Evolutionary conservation across 2,113 vertebrate genomes (phyloP).

Genomic region (Pygathrix nemaeus): DNA sequence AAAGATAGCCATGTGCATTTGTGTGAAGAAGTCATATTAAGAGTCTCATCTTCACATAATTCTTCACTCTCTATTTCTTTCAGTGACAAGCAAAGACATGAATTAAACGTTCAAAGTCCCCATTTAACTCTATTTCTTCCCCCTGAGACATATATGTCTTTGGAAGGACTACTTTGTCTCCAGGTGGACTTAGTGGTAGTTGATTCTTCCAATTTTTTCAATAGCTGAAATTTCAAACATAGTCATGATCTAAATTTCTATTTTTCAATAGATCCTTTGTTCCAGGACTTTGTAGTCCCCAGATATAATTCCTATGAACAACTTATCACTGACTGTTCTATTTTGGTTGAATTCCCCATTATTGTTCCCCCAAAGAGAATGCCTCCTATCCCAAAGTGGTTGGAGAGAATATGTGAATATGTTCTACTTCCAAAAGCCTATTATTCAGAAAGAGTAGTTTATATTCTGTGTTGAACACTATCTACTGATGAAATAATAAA

Average conservation of each 20-base stretch:
- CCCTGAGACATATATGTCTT: background rate
- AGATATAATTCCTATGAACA: background rate
- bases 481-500: background rate
- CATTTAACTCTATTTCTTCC: background rate
- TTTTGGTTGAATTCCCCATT: background rate
- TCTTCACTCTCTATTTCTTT: background rate
- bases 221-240: background rate
- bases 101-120: background rate
- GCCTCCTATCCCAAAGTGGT: background rate
- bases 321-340: background rate
- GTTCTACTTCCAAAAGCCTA: background rate
- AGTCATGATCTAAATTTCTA: background rate
- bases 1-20: background rate
- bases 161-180: background rate
- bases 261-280: background rate
- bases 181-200: background rate
- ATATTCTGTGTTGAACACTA: background rate
- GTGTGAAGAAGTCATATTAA: background rate
- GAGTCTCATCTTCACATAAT: background rate
- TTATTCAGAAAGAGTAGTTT: background rate
- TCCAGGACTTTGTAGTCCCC: background rate
- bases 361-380: background rate
- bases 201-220: background rate
- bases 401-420: background rate
- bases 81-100: background rate